Evolutionary conservation across 1,140 invertebrate species (phyloP).

Genomic region (Heliothis subflexa): DNA sequence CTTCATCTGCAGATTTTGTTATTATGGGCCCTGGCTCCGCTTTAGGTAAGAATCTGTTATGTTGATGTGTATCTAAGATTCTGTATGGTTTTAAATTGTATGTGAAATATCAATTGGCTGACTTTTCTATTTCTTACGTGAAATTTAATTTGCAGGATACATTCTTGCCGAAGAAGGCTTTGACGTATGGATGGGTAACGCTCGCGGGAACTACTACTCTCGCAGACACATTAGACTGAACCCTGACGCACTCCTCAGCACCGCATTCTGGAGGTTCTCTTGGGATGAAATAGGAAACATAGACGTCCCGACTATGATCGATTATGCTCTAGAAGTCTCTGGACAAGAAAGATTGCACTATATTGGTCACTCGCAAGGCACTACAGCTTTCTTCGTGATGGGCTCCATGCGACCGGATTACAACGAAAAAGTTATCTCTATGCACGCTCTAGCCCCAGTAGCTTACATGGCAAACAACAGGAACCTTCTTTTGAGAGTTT

Average conservation of each 20-base stretch:
- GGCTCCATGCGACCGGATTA: slow-evolving; percentile 88
- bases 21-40: slow-evolving; percentile 58
- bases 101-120: too few relatives aligned
- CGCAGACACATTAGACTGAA: slow-evolving; percentile 86
- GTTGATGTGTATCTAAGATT: too few relatives aligned
- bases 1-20: slow-evolving; percentile 62
- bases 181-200: slow-evolving; percentile 93
- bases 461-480: slow-evolving; percentile 87
- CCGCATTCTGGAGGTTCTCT: slow-evolving; percentile 92
- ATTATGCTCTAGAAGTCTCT: slow-evolving; percentile 89
- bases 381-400: slow-evolving; percentile 89
- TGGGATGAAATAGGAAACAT: slow-evolving; percentile 93
- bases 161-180: slow-evolving; percentile 90
- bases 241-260: slow-evolving; percentile 83
- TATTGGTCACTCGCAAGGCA: slow-evolving; percentile 91
- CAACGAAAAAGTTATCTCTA: slow-evolving; percentile 88
- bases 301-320: slow-evolving; percentile 92
- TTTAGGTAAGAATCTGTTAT: slow-evolving; percentile 45
- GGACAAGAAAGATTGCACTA: slow-evolving; percentile 88
- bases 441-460: slow-evolving; percentile 90
- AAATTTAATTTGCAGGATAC: slow-evolving; percentile 85
- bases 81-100: too few relatives aligned
- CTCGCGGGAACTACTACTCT: slow-evolving; percentile 89
- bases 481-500: slow-evolving; percentile 82
- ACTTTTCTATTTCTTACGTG: background rate